Conservation (phyloP, 2,113 vertebrate genomes). For the Leucopsar rothschildi region DNA sequence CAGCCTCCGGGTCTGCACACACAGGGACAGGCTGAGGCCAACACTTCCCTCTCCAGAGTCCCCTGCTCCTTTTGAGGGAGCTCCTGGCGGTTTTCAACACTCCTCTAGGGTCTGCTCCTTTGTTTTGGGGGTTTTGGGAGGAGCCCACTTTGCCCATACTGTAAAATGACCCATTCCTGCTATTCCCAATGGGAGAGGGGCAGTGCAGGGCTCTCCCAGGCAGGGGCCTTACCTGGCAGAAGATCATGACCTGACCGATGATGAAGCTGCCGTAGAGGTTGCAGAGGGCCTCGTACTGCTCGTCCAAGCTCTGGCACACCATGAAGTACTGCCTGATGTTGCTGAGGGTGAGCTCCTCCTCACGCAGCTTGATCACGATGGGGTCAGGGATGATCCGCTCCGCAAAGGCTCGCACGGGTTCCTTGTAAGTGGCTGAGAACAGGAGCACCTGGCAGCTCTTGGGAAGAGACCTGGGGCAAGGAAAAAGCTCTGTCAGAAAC, state of each 20-base stretch:
- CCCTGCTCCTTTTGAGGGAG: background rate
- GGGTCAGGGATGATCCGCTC: slow-evolving; percentile 66
- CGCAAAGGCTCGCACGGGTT: slow-evolving; percentile 66
- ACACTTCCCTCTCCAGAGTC: accelerated
- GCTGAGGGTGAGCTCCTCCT: slow-evolving; percentile 74
- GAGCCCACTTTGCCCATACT: background rate
- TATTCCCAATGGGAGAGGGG: accelerated
- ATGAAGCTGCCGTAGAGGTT: slow-evolving; percentile 75
- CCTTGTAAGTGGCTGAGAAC: slow-evolving; percentile 77
- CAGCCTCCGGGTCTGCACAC: slow-evolving; percentile 50
- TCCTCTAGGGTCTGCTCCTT: background rate
- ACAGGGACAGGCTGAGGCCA: background rate
- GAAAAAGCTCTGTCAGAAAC: background rate
- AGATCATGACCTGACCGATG: slow-evolving; percentile 77
- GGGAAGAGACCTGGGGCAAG: slow-evolving; percentile 56
- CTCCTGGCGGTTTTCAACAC: background rate
- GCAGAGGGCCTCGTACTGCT: slow-evolving; percentile 72
- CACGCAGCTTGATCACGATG: slow-evolving; percentile 71
- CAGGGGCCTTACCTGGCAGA: slow-evolving; percentile 71
- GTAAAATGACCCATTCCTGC: background rate
- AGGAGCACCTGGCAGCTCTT: slow-evolving; percentile 75
- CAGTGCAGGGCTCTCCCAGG: background rate
- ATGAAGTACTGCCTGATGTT: slow-evolving; percentile 76
- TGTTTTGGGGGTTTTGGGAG: background rate
- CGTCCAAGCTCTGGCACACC: slow-evolving; percentile 32